These are phyloP conservation scores for Columba guinea DNA, from an alignment of 2,797 vertebrate genomes.

Conservation along the genomic window DNA sequence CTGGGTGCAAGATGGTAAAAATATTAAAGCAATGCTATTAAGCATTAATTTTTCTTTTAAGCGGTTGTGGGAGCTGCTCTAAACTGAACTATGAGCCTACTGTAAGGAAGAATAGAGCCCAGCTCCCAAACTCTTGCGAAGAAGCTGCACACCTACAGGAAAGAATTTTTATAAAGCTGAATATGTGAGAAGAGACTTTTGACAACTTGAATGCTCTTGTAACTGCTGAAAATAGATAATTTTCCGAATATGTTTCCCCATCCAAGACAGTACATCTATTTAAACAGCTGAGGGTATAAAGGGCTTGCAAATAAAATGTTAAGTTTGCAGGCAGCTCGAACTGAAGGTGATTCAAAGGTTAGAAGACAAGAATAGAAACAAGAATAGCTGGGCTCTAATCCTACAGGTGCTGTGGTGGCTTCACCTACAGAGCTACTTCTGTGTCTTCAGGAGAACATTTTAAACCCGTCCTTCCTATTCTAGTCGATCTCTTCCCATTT, in stretches of 20 bases:
- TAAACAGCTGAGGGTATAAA: constrained; percentile 18
- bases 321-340: not conserved
- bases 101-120: not conserved
- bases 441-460: not conserved
- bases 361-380: not conserved
- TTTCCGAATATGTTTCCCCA: constrained; percentile 17
- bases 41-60: not conserved
- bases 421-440: not conserved
- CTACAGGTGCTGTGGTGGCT: not conserved
- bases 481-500: not conserved
- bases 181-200: not conserved
- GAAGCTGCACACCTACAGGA: constrained; percentile 8
- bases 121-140: not conserved
- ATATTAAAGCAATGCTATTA: not conserved
- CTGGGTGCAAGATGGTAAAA: not conserved
- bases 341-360: not conserved
- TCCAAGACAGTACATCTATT: not conserved
- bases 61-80: not conserved
- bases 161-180: constrained; percentile 26
- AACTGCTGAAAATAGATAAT: constrained; percentile 14
- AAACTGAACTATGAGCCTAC: not conserved
- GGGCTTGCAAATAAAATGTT: not conserved
- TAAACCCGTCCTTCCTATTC: not conserved
- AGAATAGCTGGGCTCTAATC: not conserved
- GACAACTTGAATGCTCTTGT: not conserved